Percentiles rank a stretch among this genome's conserved stretches.
phyloP scores from a whole-genome alignment of 2,888 invertebrate genomes.

The Teleogryllus oceanicus region DNA sequence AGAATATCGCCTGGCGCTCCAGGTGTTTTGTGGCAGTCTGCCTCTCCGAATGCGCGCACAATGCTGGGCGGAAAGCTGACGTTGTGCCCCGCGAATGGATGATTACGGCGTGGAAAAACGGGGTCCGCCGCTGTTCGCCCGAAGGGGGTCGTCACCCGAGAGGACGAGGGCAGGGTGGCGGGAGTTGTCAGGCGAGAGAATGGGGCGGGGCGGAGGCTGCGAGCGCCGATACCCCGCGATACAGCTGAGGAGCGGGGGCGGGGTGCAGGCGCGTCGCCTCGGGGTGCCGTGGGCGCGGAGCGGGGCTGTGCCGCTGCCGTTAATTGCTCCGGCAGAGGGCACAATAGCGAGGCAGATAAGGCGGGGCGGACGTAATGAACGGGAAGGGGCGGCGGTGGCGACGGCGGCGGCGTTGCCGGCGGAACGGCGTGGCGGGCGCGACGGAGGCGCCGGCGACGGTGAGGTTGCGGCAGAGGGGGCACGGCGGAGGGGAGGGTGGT shows the following conservation, averaged over 20 bases:
- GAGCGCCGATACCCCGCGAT: too few relatives aligned
- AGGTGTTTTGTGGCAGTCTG: too few relatives aligned
- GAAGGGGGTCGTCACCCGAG: too few relatives aligned
- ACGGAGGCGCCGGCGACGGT: background rate
- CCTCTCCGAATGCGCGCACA: too few relatives aligned
- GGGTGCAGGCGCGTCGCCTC: background rate
- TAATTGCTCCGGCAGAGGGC: slow-evolving; percentile 1
- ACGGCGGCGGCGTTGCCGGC: background rate
- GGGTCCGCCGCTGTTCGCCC: too few relatives aligned
- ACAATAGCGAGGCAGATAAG: background rate
- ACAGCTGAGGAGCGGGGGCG: background rate
- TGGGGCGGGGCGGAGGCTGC: too few relatives aligned
- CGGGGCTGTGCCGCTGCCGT: background rate
- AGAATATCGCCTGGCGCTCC: too few relatives aligned
- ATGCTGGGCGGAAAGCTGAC: too few relatives aligned
- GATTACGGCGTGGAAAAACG: too few relatives aligned
- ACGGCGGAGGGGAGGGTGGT: background rate
- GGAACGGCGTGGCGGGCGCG: background rate
- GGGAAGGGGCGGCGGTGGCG: background rate
- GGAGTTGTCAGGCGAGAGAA: too few relatives aligned
- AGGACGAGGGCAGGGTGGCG: too few relatives aligned
- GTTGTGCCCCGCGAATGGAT: too few relatives aligned
- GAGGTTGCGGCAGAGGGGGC: background rate
- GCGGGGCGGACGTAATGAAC: background rate
- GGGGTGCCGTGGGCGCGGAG: background rate